Conservation (phyloP, 2,888 invertebrate genomes). For the Invenusta paracnida region DNA sequence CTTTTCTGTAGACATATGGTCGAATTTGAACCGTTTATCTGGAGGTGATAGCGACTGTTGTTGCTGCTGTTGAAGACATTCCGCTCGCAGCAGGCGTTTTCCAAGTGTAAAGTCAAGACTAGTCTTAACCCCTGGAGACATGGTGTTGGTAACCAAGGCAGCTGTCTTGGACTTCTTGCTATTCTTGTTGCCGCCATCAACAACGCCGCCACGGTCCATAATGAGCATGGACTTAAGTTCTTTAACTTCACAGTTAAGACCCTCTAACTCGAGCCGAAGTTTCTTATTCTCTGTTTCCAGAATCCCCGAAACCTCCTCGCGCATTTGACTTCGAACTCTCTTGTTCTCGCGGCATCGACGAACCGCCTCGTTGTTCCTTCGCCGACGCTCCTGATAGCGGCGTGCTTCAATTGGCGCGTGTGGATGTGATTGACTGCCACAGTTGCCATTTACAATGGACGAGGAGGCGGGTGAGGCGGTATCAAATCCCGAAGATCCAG, state of each 20-base stretch:
- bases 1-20: not conserved
- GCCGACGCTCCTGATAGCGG: constrained; percentile 57
- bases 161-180: no score
- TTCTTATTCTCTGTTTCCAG: constrained; percentile 19
- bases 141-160: no score
- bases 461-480: constrained; percentile 53
- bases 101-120: not conserved
- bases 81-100: not conserved
- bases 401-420: constrained; percentile 61
- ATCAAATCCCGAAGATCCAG: constrained; percentile 52
- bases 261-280: constrained; percentile 9
- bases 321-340: constrained; percentile 21
- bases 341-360: constrained; percentile 61
- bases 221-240: constrained; percentile 2
- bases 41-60: no score
- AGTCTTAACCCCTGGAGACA: not conserved
- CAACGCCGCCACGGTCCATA: not conserved
- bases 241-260: not conserved
- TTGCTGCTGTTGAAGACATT: not conserved
- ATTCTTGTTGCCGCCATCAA: no score
- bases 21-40: not conserved
- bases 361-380: constrained; percentile 62
- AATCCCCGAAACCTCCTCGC: not conserved
- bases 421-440: no score
- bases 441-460: constrained; percentile 48